phyloP scores from a whole-genome alignment of 2,113 vertebrate genomes.

The Pantherophis guttatus region DNA sequence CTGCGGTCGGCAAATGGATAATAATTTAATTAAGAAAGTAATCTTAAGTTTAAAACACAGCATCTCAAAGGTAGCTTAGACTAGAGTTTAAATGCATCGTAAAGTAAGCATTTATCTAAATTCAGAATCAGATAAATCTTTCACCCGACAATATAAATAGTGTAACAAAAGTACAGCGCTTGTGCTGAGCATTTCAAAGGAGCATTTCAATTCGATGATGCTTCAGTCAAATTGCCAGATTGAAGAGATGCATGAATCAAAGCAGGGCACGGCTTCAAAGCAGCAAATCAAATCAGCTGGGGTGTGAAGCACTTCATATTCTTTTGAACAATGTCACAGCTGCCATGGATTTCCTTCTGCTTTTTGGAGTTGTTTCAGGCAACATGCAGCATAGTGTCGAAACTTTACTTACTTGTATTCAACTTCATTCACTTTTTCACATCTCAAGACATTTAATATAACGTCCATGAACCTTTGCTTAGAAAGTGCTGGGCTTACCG shows the following conservation, averaged over 20 bases:
- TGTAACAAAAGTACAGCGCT: background rate
- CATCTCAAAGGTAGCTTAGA: background rate
- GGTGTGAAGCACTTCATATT: background rate
- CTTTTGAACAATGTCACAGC: background rate
- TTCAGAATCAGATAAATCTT: background rate
- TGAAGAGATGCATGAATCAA: background rate
- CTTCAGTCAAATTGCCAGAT: background rate
- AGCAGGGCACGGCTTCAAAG: background rate
- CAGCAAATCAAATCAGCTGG: background rate
- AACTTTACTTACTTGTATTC: background rate
- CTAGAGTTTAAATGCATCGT: background rate
- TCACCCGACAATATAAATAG: background rate
- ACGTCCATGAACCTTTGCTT: background rate
- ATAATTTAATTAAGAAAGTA: constrained; percentile 31
- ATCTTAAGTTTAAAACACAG: constrained; percentile 11
- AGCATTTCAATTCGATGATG: background rate
- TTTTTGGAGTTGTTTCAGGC: background rate
- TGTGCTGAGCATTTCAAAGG: background rate
- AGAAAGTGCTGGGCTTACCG: background rate
- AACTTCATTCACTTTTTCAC: background rate
- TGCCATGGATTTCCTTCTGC: background rate
- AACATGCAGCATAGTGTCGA: background rate
- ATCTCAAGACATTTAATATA: background rate
- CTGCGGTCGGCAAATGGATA: background rate
- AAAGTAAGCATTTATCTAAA: constrained; percentile 8